A percentile compares a stretch with the other conserved stretches of the same genome.
phyloP scores from a whole-genome alignment of 2,888 invertebrate species.

The Muschampia plurimacula region DNA sequence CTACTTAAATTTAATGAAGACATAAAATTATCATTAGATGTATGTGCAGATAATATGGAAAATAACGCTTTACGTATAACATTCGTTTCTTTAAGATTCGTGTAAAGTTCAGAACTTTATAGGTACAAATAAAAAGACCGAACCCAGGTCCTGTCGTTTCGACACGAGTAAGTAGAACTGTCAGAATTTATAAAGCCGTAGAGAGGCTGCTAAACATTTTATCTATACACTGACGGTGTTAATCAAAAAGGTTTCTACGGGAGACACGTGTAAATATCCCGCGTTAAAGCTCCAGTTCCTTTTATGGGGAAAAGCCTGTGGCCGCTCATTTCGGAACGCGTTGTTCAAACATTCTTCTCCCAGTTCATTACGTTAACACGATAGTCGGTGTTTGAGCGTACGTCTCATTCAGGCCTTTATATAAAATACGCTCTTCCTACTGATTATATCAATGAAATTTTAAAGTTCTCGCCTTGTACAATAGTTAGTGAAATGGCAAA shows the following conservation, averaged over 20 bases:
- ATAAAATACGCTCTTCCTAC: constrained; percentile 21
- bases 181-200: constrained; percentile 13
- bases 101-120: no score
- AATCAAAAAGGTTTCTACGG: constrained; percentile 38
- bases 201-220: constrained; percentile 27
- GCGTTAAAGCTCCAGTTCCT: constrained; percentile 40
- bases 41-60: no score
- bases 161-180: not conserved
- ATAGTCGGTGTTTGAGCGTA: constrained; percentile 46
- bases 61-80: no score
- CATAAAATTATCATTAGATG: no score
- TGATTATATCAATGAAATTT: constrained; percentile 19
- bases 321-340: constrained; percentile 58
- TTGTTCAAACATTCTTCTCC: constrained; percentile 57
- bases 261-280: constrained; percentile 37
- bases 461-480: not conserved
- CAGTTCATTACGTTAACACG: constrained; percentile 53
- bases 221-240: constrained; percentile 35
- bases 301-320: constrained; percentile 50
- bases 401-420: constrained; percentile 45
- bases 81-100: no score
- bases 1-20: no score
- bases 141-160: not conserved
- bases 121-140: no score
- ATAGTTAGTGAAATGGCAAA: not conserved